These are phyloP conservation scores for Mormyrops boulengeri DNA, from an alignment of 2,797 vertebrate species.

Conservation along the genomic window DNA sequence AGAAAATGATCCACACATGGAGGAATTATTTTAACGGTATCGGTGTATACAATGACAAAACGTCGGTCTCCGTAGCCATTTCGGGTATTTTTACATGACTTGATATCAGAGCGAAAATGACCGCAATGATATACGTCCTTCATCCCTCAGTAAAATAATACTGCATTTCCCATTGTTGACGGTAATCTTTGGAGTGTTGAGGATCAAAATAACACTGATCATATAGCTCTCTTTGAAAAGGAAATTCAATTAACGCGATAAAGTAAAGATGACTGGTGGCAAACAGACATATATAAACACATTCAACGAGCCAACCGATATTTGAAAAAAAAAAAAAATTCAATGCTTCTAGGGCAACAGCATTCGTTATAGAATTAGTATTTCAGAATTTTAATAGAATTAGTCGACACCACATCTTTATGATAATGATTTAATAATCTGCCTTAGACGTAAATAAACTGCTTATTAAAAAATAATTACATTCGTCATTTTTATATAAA, in stretches of 20 bases:
- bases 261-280: conserved; percentile 57
- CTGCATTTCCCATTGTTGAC: not conserved
- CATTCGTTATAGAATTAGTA: conserved; percentile 52
- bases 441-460: conserved; percentile 49
- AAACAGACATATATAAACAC: conserved; percentile 42
- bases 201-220: conserved; percentile 52
- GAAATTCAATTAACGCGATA: conserved; percentile 69
- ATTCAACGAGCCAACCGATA: conserved; percentile 39
- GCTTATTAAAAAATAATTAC: conserved; percentile 49
- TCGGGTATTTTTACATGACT: not conserved
- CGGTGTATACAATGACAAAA: not conserved
- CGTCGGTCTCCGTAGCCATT: not conserved
- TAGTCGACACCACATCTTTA: conserved; percentile 44
- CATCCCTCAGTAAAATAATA: not conserved
- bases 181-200: not conserved
- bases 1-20: not conserved
- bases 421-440: conserved; percentile 59
- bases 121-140: not conserved
- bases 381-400: conserved; percentile 53
- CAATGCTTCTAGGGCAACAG: conserved; percentile 40
- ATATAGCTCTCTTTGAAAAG: conserved; percentile 61
- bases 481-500: conserved; percentile 44
- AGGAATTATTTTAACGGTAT: not conserved
- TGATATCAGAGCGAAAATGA: not conserved
- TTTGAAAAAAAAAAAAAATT: conserved; percentile 51